Conservation (phyloP, 2,797 vertebrate species). For the Cuniculus paca region DNA sequence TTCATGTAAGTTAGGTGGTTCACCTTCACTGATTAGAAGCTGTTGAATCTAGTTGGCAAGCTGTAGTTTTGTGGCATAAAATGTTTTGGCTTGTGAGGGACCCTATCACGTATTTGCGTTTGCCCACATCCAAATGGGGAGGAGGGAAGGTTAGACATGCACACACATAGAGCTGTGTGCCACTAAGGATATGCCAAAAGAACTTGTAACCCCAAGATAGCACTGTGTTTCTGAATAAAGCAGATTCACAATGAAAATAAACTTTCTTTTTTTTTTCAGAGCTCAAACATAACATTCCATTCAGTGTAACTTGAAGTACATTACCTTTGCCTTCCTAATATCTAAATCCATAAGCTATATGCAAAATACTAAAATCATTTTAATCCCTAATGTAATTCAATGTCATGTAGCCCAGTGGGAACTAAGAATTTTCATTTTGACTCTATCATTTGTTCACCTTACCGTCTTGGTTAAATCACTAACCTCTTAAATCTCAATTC, state of each 20-base stretch:
- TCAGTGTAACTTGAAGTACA: background rate
- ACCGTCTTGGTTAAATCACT: constrained; percentile 33
- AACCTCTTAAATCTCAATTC: constrained; percentile 41
- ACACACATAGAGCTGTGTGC: background rate
- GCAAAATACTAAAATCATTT: constrained; percentile 47
- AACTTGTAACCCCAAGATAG: background rate
- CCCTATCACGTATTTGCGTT: constrained; percentile 70
- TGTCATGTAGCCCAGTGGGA: background rate
- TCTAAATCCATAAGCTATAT: constrained; percentile 16
- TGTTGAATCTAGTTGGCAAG: constrained; percentile 75
- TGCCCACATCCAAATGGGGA: background rate
- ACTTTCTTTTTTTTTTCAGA: constrained; percentile 37
- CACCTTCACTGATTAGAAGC: constrained; percentile 79
- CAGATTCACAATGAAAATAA: constrained; percentile 39
- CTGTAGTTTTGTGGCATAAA: constrained; percentile 82
- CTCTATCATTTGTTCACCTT: constrained; percentile 49
- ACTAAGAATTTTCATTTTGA: constrained; percentile 43
- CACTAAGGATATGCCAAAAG: constrained; percentile 24
- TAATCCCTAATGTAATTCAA: constrained; percentile 29
- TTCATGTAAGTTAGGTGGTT: constrained; percentile 82
- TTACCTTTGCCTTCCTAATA: constrained; percentile 41
- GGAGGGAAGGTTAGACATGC: background rate
- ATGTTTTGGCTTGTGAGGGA: constrained; percentile 66
- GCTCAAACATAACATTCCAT: constrained; percentile 20
- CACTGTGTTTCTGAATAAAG: background rate